Conservation (phyloP, 2,797 vertebrate species). For the Myoxocephalus aenaeus region DNA sequence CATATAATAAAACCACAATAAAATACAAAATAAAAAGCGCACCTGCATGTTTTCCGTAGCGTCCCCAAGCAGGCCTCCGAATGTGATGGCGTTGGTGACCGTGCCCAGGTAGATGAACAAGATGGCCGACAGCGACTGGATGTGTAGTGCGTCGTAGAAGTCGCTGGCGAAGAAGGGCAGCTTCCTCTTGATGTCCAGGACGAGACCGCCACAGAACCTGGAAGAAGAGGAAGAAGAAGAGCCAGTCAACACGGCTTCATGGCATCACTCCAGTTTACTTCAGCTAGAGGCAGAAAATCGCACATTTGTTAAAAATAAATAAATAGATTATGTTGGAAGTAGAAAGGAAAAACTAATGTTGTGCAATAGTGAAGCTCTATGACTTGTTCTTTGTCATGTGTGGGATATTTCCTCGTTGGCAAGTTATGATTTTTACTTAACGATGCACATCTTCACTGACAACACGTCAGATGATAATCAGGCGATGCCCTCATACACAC, state of each 20-base stretch:
- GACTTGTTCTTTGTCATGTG: background rate
- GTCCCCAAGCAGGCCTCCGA: slow-evolving; percentile 96
- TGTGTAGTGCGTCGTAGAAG: slow-evolving; percentile 94
- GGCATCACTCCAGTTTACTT: background rate
- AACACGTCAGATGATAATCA: slow-evolving; percentile 5
- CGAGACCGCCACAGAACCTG: slow-evolving; percentile 95
- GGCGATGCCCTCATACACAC: background rate
- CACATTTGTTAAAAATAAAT: too few relatives aligned
- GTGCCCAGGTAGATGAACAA: slow-evolving; percentile 98
- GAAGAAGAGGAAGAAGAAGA: background rate
- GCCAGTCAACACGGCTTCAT: background rate
- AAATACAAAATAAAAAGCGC: too few relatives aligned
- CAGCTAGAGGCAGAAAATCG: background rate
- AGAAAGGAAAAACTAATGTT: background rate
- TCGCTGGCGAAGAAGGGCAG: slow-evolving; percentile 95
- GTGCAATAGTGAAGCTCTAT: background rate
- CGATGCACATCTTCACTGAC: background rate
- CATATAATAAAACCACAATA: background rate
- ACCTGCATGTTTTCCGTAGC: slow-evolving; percentile 99
- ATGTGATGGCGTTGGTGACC: slow-evolving; percentile 98
- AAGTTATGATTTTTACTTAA: background rate
- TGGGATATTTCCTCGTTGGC: slow-evolving; percentile 21
- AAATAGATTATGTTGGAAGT: too few relatives aligned
- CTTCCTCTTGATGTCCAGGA: slow-evolving; percentile 96
- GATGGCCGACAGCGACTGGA: slow-evolving; percentile 96